Conservation (phyloP, 2,888 invertebrate species). For the Drosophila anceps region DNA sequence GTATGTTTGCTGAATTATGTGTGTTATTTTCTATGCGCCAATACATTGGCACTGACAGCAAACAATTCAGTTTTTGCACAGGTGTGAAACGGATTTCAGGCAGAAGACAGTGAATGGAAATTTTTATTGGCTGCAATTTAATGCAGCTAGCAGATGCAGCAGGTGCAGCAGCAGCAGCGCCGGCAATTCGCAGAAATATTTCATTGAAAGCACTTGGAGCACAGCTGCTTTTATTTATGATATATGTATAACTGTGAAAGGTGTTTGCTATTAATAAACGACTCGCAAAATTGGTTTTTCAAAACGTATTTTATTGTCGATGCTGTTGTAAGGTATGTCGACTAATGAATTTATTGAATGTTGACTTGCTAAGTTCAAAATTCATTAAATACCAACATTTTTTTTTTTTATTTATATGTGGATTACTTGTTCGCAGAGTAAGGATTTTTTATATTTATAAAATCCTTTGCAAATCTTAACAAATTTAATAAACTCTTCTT, state of each 20-base stretch:
- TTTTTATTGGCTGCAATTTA: constrained; percentile 35
- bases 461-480: not conserved
- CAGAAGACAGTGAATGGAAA: constrained; percentile 17
- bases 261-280: constrained; percentile 11
- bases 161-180: not conserved
- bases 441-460: not conserved
- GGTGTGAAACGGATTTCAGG: constrained; percentile 18
- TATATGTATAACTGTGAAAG: constrained; percentile 3
- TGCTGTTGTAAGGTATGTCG: not conserved
- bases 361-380: not conserved
- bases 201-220: constrained; percentile 21
- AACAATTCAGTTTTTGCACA: constrained; percentile 13
- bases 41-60: constrained; percentile 3
- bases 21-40: constrained; percentile 4
- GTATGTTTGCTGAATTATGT: constrained; percentile 9
- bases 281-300: not conserved
- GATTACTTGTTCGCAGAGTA: not conserved
- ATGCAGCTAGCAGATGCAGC: constrained; percentile 20
- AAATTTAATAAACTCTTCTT: not conserved
- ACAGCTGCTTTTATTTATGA: constrained; percentile 25
- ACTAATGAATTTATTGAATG: not conserved
- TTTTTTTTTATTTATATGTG: too few species aligned
- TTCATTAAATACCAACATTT: too few species aligned
- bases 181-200: constrained; percentile 16
- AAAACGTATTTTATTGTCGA: not conserved